phyloP scores from a whole-genome alignment of 1,140 invertebrate species.

The Goniozus legneri region DNA sequence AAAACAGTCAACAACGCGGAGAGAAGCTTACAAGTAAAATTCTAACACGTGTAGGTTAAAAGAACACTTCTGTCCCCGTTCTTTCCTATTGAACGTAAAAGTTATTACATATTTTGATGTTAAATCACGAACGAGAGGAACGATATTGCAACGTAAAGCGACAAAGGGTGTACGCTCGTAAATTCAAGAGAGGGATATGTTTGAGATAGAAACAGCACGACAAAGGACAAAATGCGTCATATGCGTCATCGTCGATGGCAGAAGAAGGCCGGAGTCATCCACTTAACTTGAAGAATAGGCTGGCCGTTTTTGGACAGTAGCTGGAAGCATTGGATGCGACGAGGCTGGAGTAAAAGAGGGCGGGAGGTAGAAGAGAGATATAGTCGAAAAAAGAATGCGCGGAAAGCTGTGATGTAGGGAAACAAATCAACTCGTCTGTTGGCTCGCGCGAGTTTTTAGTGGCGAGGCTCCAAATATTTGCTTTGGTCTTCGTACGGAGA shows the following conservation, averaged over 20 bases:
- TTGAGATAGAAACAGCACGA: not conserved
- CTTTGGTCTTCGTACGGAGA: slow-evolving; percentile 33
- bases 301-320: slow-evolving; percentile 25
- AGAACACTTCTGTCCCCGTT: too few relatives aligned
- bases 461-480: slow-evolving; percentile 54
- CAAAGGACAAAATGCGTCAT: not conserved
- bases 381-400: slow-evolving; percentile 19
- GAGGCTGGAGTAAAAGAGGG: not conserved
- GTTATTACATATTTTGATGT: too few relatives aligned
- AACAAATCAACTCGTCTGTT: slow-evolving; percentile 53
- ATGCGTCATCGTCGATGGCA: too few relatives aligned
- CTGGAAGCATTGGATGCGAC: slow-evolving; percentile 1
- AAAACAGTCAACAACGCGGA: too few relatives aligned
- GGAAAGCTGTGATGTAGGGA: slow-evolving; percentile 39
- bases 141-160: too few relatives aligned
- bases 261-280: slow-evolving; percentile 17
- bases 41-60: too few relatives aligned
- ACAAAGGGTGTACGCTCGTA: too few relatives aligned
- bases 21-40: too few relatives aligned
- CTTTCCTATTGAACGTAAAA: too few relatives aligned
- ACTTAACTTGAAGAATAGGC: slow-evolving; percentile 27
- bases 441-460: slow-evolving; percentile 54
- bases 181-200: too few relatives aligned
- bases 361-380: slow-evolving; percentile 8
- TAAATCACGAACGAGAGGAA: too few relatives aligned